Evolutionary conservation across 2,888 invertebrate genomes (phyloP).

Genomic region (Eupithecia vulgata): DNA sequence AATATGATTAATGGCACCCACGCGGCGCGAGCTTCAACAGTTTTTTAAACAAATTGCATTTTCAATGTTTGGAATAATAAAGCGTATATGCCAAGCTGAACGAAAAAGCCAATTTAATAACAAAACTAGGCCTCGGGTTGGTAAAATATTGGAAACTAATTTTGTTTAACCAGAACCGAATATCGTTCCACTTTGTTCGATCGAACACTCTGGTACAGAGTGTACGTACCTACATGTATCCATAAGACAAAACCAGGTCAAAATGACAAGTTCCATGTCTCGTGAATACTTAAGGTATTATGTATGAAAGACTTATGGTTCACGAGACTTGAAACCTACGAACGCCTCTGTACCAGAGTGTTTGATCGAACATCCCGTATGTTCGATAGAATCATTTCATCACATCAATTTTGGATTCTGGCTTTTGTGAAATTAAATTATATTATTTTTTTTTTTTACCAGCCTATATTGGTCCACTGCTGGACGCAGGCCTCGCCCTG

Average conservation of each 20-base stretch:
- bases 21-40: conserved; percentile 24
- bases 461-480: too few relatives aligned
- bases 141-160: background rate
- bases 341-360: too few relatives aligned
- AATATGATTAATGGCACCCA: conserved; percentile 34
- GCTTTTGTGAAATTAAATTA: too few relatives aligned
- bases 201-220: too few relatives aligned
- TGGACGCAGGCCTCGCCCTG: too few relatives aligned
- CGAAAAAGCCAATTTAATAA: background rate
- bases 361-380: too few relatives aligned
- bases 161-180: background rate
- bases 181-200: background rate
- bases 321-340: too few relatives aligned
- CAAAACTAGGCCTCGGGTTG: background rate
- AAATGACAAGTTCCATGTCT: background rate
- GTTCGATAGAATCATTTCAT: too few relatives aligned
- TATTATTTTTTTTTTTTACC: too few relatives aligned
- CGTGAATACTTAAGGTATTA: background rate
- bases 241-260: background rate
- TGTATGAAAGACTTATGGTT: too few relatives aligned
- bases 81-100: conserved; percentile 1
- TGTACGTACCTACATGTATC: too few relatives aligned
- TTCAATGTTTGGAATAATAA: conserved; percentile 13
- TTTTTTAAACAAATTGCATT: conserved; percentile 33
- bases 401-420: too few relatives aligned